Evolutionary conservation across 2,797 vertebrate genomes (phyloP), one percentile per base, ranked within the genome.

Genomic region (Jordanella pulchra): DNA sequence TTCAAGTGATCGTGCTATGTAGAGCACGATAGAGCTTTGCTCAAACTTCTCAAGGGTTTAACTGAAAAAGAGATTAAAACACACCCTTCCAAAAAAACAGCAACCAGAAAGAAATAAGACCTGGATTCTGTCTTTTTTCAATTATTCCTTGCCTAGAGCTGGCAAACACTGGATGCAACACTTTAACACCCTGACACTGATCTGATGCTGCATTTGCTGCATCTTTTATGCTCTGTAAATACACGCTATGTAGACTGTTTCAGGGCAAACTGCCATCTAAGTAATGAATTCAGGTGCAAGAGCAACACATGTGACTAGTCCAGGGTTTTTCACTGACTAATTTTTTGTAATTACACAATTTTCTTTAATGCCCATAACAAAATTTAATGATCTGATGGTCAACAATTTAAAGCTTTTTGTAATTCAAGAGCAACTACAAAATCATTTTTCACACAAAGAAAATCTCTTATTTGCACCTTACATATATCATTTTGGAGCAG

Each of bases 131-230:
- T 51, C 17, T 58, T 79, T 83, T 85, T 89, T 85, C 78, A 87
- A 86, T 86, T 81, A 81, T 78, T 80, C 72, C 18, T 76, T 23
- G 68, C 85, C 83, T 66, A 69, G 54, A 83, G 84, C 79, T 12
- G 1, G 30, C 73, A 73, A 61, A 73, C 65, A 39, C 50, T 67
- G 65, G 67, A 30, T 63, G 60, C 39, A 63, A 44, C 60, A 63
- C 42, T 42, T 63, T 63, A 80, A 81, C 77, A 77, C n/a, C n/a
- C n/a, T n/a, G 83, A 69, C 77, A 47, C 65, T 3, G 12, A 67
- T 76, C 69, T 54, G 42, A 70, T 71, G 78, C 71, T 75, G 79
- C 39, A 2, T 84, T 81, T 67, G 39, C 47, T 71, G 69, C 71
- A 42, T 69, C 60, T 66, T 65, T 64, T 79, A 47, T 73, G 65